These are phyloP conservation scores for Pectinophora gossypiella DNA, from an alignment of 1,140 invertebrate genomes.

Conservation along the genomic window DNA sequence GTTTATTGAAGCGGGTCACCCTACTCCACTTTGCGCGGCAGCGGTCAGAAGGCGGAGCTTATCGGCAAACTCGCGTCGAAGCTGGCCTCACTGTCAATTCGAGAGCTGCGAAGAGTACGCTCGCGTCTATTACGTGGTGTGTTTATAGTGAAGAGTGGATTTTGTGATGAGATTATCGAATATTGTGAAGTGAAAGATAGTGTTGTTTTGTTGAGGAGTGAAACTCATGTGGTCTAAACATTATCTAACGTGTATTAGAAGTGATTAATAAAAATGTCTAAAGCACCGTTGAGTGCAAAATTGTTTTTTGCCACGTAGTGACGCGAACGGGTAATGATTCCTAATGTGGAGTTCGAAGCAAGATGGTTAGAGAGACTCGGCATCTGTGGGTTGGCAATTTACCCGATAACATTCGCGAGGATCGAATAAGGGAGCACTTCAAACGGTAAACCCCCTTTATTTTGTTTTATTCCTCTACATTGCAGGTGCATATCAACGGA, in stretches of 20 bases:
- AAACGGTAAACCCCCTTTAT: slow-evolving; percentile 88
- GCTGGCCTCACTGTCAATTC: slow-evolving; percentile 74
- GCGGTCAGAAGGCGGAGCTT: slow-evolving; percentile 74
- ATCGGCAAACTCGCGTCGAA: slow-evolving; percentile 74
- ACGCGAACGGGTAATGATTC: slow-evolving; percentile 75
- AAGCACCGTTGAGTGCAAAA: slow-evolving; percentile 71
- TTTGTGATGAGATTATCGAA: slow-evolving; percentile 70
- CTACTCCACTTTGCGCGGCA: slow-evolving; percentile 73
- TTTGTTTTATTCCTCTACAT: no score
- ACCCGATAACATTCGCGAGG: slow-evolving; percentile 98
- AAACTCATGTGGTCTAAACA: slow-evolving; percentile 55
- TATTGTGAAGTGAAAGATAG: slow-evolving; percentile 71
- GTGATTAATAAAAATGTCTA: slow-evolving; percentile 72
- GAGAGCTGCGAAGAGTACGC: slow-evolving; percentile 72
- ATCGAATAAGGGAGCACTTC: slow-evolving; percentile 96
- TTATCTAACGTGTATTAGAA: slow-evolving; percentile 56
- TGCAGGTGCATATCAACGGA: no score
- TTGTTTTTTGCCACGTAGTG: slow-evolving; percentile 76
- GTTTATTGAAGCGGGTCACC: slow-evolving; percentile 26
- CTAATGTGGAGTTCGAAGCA: slow-evolving; percentile 78
- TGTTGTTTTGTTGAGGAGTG: slow-evolving; percentile 61
- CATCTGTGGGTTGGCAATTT: slow-evolving; percentile 99
- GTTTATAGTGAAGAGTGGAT: slow-evolving; percentile 72
- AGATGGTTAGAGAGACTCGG: slow-evolving; percentile 99
- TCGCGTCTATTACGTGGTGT: slow-evolving; percentile 73